Conservation (phyloP, 1,140 invertebrate genomes). For the Apolygus lucorum region DNA sequence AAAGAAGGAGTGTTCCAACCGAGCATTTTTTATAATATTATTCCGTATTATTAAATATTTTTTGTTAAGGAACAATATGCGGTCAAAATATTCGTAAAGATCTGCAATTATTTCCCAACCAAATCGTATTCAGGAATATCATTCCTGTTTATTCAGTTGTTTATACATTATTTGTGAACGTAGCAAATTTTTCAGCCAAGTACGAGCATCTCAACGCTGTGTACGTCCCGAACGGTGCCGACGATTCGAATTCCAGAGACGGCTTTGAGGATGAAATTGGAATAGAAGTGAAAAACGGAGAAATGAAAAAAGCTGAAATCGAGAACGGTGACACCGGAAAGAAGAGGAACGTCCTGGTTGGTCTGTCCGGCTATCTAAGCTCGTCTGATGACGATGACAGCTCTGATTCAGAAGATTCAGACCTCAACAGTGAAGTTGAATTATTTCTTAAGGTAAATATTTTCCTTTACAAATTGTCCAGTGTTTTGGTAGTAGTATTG, state of each 20-base stretch:
- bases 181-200: conserved; percentile 38
- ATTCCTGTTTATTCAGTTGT: no score
- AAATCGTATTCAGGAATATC: background rate
- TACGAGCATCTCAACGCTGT: conserved; percentile 37
- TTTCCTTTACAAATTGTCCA: conserved; percentile 9
- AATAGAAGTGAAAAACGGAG: conserved; percentile 11
- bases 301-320: background rate
- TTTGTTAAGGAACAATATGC: background rate
- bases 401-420: conserved; percentile 35
- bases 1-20: no score
- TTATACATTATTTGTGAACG: no score
- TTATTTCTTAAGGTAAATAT: conserved; percentile 42
- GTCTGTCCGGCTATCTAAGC: conserved; percentile 43
- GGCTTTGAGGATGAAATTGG: background rate
- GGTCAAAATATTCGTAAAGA: background rate
- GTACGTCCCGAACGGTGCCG: conserved; percentile 35
- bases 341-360: conserved; percentile 36
- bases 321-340: background rate
- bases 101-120: background rate
- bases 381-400: conserved; percentile 34
- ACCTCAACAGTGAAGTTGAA: conserved; percentile 43
- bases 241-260: conserved; percentile 7
- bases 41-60: background rate
- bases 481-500: background rate
- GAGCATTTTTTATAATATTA: conserved; percentile 10